Conservation (phyloP, 2,113 vertebrate species). For the Thunnus maccoyii region DNA sequence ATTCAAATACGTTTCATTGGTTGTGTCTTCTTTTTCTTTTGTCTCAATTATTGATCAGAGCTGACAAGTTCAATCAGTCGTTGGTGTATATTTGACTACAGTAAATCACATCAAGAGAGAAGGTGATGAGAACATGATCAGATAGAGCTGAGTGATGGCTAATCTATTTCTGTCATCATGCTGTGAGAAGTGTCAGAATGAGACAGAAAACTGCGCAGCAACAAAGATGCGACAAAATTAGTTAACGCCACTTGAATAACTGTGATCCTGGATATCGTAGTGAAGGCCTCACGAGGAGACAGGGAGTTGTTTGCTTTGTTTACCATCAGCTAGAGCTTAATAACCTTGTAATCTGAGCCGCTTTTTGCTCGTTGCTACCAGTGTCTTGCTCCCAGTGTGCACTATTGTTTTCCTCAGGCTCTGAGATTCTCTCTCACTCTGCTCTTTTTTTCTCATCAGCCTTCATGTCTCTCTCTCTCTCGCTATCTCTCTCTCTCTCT, state of each 20-base stretch:
- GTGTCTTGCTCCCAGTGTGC: constrained; percentile 15
- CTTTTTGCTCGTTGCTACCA: constrained; percentile 25
- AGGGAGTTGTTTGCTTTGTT: constrained; percentile 54
- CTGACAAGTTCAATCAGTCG: not conserved
- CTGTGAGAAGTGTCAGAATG: not conserved
- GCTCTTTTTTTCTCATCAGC: no score
- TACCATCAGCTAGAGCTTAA: constrained; percentile 51
- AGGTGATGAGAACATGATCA: not conserved
- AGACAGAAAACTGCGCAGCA: not conserved
- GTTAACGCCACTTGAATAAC: not conserved
- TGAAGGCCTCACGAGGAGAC: constrained; percentile 3
- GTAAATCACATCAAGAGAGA: constrained; percentile 2
- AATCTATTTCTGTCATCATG: not conserved
- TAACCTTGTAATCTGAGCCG: constrained; percentile 72
- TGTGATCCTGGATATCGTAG: not conserved
- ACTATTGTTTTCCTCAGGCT: constrained; percentile 53
- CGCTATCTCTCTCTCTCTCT: not conserved
- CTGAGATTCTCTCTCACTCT: constrained; percentile 39
- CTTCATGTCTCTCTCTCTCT: no score
- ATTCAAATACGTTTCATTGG: no score
- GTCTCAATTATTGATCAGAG: no score
- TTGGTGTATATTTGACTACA: not conserved
- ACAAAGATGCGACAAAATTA: not conserved
- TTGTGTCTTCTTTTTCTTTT: no score
- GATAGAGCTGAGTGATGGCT: not conserved